Percentiles rank a stretch among this genome's conserved stretches.
Evolutionary conservation across 2,888 invertebrate species (phyloP).

Genomic region (Diaphora mendica): DNA sequence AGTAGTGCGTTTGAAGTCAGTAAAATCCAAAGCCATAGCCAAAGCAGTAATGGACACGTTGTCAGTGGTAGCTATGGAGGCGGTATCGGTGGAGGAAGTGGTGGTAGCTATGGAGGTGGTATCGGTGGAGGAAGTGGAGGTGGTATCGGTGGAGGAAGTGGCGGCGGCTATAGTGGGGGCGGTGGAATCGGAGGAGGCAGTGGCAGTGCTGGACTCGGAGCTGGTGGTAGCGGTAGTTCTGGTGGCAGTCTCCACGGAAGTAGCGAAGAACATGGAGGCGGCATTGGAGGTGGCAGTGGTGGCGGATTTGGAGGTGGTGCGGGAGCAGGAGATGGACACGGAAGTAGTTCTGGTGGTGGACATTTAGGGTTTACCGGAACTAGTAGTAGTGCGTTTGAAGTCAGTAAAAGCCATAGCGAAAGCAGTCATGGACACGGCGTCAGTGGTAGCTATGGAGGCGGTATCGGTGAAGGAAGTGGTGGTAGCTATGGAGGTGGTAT

Average conservation of each 20-base stretch:
- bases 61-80: too few relatives aligned
- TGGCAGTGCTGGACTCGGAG: constrained; percentile 24
- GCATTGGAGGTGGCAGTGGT: constrained; percentile 29
- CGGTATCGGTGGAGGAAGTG: too few relatives aligned
- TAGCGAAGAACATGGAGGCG: constrained; percentile 33
- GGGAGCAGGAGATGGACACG: constrained; percentile 21
- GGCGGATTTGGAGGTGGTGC: constrained; percentile 36
- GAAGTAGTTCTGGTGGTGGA: constrained; percentile 19
- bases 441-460: constrained; percentile 25
- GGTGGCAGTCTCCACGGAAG: constrained; percentile 20
- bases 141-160: constrained; percentile 32
- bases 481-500: constrained; percentile 23
- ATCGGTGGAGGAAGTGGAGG: too few relatives aligned
- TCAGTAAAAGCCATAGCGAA: constrained; percentile 22
- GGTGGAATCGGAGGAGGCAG: constrained; percentile 49
- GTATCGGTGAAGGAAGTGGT: constrained; percentile 34
- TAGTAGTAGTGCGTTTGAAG: constrained; percentile 37
- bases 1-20: constrained; percentile 37
- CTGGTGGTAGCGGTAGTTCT: constrained; percentile 53
- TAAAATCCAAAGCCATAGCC: constrained; percentile 24
- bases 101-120: too few relatives aligned
- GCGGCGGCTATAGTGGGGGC: constrained; percentile 45
- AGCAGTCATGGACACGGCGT: constrained; percentile 23
- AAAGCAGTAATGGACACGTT: constrained; percentile 21
- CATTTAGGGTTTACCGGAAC: constrained; percentile 45